These are phyloP conservation scores for Monodelphis domestica DNA, from an alignment of 2,797 vertebrate genomes.

Conservation along the genomic window DNA sequence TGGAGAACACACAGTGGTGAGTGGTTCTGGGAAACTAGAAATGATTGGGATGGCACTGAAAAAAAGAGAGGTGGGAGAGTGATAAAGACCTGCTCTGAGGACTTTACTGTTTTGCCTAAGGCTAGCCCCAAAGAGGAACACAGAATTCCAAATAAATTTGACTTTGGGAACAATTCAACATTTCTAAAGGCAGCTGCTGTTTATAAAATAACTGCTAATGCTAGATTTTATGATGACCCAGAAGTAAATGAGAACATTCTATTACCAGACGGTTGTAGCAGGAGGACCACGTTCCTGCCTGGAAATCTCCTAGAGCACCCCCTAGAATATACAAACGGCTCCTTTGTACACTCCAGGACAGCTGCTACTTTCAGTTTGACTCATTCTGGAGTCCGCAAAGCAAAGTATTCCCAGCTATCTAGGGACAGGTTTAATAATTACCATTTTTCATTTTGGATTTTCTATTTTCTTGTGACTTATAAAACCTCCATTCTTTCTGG, in stretches of 20 bases:
- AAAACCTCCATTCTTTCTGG: neutral
- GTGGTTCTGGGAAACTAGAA: neutral
- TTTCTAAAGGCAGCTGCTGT: conserved; percentile 1
- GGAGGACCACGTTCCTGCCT: conserved; percentile 54
- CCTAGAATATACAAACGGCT: conserved; percentile 55
- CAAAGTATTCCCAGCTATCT: conserved; percentile 22
- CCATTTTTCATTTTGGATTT: neutral
- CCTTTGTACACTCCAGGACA: conserved; percentile 45
- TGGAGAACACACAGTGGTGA: neutral
- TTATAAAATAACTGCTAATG: neutral
- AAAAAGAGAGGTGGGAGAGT: neutral
- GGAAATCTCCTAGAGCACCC: conserved; percentile 57
- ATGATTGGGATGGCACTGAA: neutral
- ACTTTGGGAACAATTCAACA: neutral
- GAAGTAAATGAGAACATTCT: conserved; percentile 9
- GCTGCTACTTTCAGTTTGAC: conserved; percentile 45
- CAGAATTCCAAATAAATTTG: conserved; percentile 11
- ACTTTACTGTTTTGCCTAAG: neutral
- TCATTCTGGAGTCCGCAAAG: conserved; percentile 44
- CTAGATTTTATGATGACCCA: conserved; percentile 11
- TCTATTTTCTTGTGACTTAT: neutral
- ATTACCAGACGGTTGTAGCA: conserved; percentile 7
- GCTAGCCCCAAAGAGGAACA: neutral
- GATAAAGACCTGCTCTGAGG: neutral
- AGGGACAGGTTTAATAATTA: neutral